Conservation (phyloP, 2,888 invertebrate species). For the Apamea epomidion region DNA sequence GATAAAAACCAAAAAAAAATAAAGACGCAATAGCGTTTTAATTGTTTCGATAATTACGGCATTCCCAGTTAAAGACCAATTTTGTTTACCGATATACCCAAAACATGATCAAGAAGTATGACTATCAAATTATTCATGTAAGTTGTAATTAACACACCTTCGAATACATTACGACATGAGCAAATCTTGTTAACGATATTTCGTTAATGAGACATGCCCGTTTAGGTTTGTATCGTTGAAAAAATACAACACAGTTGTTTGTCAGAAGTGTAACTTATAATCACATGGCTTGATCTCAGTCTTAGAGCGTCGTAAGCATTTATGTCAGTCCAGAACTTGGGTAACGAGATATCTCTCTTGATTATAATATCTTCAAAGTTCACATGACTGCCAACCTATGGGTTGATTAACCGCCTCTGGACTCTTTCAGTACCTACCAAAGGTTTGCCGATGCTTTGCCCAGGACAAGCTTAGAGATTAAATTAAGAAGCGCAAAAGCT, state of each 20-base stretch:
- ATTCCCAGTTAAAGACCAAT: neutral
- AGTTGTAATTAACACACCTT: neutral
- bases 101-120: neutral
- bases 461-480: neutral
- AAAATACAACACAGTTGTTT: conserved; percentile 4
- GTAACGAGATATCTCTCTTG: too few species aligned
- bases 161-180: conserved; percentile 27
- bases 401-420: neutral
- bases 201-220: neutral
- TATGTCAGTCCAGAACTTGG: neutral
- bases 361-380: neutral
- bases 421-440: neutral
- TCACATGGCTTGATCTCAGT: neutral
- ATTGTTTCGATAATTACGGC: too few species aligned
- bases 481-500: neutral
- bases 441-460: neutral
- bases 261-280: conserved; percentile 15
- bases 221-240: conserved; percentile 6
- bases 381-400: neutral
- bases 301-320: neutral
- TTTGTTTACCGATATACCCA: conserved; percentile 8
- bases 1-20: too few species aligned
- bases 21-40: too few species aligned
- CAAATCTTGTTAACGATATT: conserved; percentile 28
- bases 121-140: neutral